A percentile compares a stretch with the other conserved stretches of the same genome.
Conservation (phyloP, 2,113 vertebrate species). For the Sarotherodon lohbergeri region DNA sequence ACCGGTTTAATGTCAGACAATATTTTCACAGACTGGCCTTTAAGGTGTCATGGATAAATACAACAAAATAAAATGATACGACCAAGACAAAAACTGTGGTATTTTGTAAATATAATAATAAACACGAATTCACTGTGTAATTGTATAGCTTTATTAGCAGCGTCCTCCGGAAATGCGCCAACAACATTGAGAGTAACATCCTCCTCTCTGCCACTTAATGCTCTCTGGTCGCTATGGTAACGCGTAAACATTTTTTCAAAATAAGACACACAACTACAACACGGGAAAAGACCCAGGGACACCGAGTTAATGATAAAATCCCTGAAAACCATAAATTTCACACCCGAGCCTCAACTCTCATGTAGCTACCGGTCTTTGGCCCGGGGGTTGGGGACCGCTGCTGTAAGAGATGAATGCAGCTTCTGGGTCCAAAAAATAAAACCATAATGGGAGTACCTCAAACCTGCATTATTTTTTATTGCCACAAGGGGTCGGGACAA, state of each 20-base stretch:
- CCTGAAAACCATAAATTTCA: neutral
- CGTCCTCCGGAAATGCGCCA: neutral
- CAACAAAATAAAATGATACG: neutral
- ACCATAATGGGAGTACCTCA: neutral
- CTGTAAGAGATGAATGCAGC: neutral
- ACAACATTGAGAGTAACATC: neutral
- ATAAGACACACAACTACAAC: neutral
- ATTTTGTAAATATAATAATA: neutral
- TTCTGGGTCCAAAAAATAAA: neutral
- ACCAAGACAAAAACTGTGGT: neutral
- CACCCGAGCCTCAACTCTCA: neutral
- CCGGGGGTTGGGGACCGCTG: fast-evolving
- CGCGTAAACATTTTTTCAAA: neutral
- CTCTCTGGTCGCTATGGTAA: neutral
- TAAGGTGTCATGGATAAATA: neutral
- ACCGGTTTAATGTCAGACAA: too few relatives aligned
- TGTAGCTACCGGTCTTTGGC: neutral
- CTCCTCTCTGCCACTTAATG: neutral
- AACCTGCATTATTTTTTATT: neutral
- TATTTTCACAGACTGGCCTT: neutral
- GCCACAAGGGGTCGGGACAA: neutral
- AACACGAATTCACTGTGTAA: neutral
- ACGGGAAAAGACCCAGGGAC: neutral
- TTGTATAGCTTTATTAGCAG: neutral
- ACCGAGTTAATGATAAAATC: neutral